Evolutionary conservation across 2,888 invertebrate species (phyloP).

Genomic region (Chorisops tibialis): DNA sequence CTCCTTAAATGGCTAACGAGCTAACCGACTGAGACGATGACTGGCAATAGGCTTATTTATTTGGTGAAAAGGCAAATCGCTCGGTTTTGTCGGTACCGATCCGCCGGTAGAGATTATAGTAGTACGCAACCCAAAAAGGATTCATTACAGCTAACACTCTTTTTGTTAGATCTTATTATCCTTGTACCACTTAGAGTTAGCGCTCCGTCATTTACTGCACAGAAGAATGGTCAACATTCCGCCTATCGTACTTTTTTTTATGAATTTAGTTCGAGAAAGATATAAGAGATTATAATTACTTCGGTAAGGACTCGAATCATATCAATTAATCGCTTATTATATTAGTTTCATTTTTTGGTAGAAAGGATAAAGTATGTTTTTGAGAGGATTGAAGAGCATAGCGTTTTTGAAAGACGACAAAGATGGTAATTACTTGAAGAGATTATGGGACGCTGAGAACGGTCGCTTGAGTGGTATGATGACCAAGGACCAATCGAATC

Average conservation of each 20-base stretch:
- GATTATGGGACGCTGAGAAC: too few species aligned
- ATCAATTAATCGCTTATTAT: constrained; percentile 2
- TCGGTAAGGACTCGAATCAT: constrained; percentile 2
- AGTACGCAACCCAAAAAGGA: constrained; percentile 6
- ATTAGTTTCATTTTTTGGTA: too few species aligned
- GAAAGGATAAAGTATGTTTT: too few species aligned
- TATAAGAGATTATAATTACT: constrained; percentile 13
- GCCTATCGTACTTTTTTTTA: neutral
- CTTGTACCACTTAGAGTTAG: constrained; percentile 13
- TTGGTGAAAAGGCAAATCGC: too few species aligned
- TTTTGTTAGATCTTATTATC: constrained; percentile 26
- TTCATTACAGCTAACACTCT: constrained; percentile 18
- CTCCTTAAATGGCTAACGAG: constrained; percentile 6
- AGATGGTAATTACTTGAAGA: too few species aligned
- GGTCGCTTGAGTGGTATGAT: too few species aligned
- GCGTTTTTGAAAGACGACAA: too few species aligned
- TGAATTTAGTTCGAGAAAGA: neutral
- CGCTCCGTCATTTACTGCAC: constrained; percentile 13
- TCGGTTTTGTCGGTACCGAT: neutral
- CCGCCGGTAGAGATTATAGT: too few species aligned
- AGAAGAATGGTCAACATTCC: neutral
- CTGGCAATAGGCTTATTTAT: too few species aligned
- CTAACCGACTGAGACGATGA: constrained; percentile 12
- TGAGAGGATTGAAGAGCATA: too few species aligned
- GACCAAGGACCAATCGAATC: too few species aligned